Conservation (phyloP, 2,113 vertebrate species). For the Entomyzon cyanotis region DNA sequence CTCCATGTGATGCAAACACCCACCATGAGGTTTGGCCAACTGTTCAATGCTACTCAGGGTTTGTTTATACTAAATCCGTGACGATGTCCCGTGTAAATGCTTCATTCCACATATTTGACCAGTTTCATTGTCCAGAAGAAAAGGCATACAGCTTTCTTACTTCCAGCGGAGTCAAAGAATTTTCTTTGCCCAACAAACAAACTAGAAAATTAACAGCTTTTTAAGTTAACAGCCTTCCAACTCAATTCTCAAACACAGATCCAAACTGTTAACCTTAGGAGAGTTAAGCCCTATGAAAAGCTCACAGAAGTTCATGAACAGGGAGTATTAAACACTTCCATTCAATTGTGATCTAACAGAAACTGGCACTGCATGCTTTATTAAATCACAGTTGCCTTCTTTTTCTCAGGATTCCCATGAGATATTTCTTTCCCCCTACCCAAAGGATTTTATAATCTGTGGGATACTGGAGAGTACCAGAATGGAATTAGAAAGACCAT, state of each 20-base stretch:
- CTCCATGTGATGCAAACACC: constrained; percentile 56
- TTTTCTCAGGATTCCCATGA: constrained; percentile 38
- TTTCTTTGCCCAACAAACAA: constrained; percentile 1
- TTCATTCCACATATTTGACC: background rate
- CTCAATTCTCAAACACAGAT: background rate
- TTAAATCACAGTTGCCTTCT: constrained; percentile 34
- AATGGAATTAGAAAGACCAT: background rate
- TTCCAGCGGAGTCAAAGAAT: background rate
- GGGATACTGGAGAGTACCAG: background rate
- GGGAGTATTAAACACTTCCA: constrained; percentile 40
- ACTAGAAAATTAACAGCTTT: constrained; percentile 8
- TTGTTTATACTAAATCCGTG: constrained; percentile 23
- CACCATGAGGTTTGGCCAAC: constrained; percentile 39
- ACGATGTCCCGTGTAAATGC: background rate
- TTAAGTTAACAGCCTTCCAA: constrained; percentile 10
- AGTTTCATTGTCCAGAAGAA: constrained; percentile 23
- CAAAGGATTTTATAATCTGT: constrained; percentile 14
- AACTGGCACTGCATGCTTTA: constrained; percentile 37
- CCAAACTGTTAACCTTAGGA: constrained; percentile 21
- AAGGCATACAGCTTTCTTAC: background rate
- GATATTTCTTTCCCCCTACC: background rate
- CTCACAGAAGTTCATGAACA: constrained; percentile 50
- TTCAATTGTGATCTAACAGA: constrained; percentile 50
- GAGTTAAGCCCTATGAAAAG: constrained; percentile 31
- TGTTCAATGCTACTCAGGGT: background rate